These are phyloP conservation scores for Rhodinocichla rosea DNA, from an alignment of 2,113 vertebrate genomes.

Conservation along the genomic window DNA sequence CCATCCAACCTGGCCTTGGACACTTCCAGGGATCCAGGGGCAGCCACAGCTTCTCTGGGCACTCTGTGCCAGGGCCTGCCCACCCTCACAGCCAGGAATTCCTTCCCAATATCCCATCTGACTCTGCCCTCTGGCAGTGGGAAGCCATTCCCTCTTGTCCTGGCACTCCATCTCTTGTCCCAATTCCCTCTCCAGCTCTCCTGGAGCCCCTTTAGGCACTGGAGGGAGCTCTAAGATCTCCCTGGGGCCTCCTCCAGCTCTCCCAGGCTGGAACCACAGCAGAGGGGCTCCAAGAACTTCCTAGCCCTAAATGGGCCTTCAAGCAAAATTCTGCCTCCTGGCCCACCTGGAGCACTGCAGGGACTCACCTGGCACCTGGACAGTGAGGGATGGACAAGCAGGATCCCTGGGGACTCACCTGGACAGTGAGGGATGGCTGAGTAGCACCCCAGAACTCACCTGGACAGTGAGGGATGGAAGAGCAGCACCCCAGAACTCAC, in stretches of 20 bases:
- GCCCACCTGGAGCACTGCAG: rapidly evolving
- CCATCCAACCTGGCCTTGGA: neutral
- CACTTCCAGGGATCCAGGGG: neutral
- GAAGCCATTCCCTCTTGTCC: neutral
- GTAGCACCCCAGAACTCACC: constrained; percentile 48
- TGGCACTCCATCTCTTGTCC: neutral
- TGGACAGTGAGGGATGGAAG: constrained; percentile 61
- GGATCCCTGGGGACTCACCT: no score
- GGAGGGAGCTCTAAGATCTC: neutral
- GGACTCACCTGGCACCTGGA: constrained; percentile 69
- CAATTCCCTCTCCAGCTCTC: neutral
- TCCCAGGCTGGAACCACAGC: neutral
- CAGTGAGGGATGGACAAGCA: constrained; percentile 61
- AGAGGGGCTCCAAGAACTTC: neutral
- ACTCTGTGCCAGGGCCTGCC: neutral
- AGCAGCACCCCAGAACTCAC: no score
- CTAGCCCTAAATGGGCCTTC: rapidly evolving
- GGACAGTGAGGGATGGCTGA: no score
- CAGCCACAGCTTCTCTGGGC: neutral
- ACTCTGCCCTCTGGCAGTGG: neutral
- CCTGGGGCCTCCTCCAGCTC: neutral
- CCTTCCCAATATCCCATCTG: neutral
- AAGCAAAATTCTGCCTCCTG: rapidly evolving
- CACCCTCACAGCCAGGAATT: neutral
- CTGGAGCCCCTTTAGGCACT: neutral